Evolutionary conservation across 2,888 invertebrate genomes (phyloP), one percentile per base, ranked within the genome.

Genomic region (Salpingus planirostris): DNA sequence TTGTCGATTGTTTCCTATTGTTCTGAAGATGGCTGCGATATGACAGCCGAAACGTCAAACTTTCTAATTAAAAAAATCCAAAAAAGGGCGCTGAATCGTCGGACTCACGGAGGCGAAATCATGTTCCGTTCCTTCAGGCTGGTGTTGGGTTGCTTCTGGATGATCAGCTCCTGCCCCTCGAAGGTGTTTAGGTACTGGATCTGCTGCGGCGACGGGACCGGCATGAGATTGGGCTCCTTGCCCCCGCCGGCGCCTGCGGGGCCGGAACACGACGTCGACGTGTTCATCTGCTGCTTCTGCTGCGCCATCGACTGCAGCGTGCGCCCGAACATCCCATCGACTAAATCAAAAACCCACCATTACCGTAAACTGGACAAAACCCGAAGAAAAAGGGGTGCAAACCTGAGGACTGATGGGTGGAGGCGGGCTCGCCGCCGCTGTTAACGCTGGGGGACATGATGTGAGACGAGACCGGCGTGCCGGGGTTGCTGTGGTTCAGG

Each of bases 171-270:
- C 73, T 93, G 92, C 42, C 91, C 91, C 73, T 93, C 92, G 65
- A 93, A 92, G 52, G 90, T 85, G 71, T 89, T 91, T 58, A 92
- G 78, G 71, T 92, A 93, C 51, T 89, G 90, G 61, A 93, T 91
- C 74, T 91, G 92, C 68, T 92, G 91, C 35, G 93, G 93, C 44
- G 92, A 92, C 46, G 93, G 92, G 54, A 93, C 92, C 43, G 92
- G 92, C 85, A 92, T 88, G 58, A 92, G 72, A 65, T 90, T 91
- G 31, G 88, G 85, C 66, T 88, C 88, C 70, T 87, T 86, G 14
- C 21, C 29, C 24, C 42, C 49, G 29, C 47, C 39, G 15, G 51
- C 46, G 22, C 49, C 41, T 11, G 64, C 56, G 24, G 52, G 49
- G 27, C 64, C 63, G 37, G 50, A 52, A 11, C 62, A 47, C 38